Conservation (phyloP, 2,113 vertebrate species). For the Microcebus tavaratra region DNA sequence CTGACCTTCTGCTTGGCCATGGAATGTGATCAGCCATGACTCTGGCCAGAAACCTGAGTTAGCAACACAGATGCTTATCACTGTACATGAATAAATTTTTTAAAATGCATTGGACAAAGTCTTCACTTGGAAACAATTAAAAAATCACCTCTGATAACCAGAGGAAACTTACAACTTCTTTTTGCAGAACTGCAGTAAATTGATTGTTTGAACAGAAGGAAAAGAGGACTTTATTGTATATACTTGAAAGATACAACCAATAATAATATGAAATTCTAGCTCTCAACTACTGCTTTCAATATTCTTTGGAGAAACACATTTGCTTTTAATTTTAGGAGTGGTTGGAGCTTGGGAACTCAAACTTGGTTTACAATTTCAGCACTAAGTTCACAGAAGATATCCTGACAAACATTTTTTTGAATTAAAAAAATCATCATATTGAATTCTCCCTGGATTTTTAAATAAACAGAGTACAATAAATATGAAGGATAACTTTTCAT, state of each 20-base stretch:
- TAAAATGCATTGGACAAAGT: background rate
- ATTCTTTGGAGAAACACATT: constrained; percentile 86
- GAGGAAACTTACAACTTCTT: constrained; percentile 77
- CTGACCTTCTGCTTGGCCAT: background rate
- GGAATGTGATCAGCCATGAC: constrained; percentile 8
- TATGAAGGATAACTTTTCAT: background rate
- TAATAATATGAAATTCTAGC: constrained; percentile 83
- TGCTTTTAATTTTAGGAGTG: constrained; percentile 89
- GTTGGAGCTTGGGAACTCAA: constrained; percentile 81
- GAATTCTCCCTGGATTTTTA: background rate
- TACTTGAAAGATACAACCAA: constrained; percentile 81
- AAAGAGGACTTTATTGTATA: constrained; percentile 64
- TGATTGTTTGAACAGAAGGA: constrained; percentile 66
- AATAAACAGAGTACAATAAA: background rate
- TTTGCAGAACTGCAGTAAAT: constrained; percentile 61
- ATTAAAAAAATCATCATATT: background rate
- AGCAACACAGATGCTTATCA: constrained; percentile 35
- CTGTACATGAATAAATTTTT: background rate
- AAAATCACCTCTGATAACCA: constrained; percentile 53
- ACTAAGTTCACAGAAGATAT: constrained; percentile 78
- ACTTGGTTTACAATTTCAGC: constrained; percentile 82
- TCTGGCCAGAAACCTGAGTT: constrained; percentile 43
- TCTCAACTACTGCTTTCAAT: constrained; percentile 81
- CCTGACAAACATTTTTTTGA: constrained; percentile 37
- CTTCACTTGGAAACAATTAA: constrained; percentile 51